These are phyloP conservation scores for Amphimallon solstitiale DNA, from an alignment of 2,888 invertebrate species.

Conservation along the genomic window DNA sequence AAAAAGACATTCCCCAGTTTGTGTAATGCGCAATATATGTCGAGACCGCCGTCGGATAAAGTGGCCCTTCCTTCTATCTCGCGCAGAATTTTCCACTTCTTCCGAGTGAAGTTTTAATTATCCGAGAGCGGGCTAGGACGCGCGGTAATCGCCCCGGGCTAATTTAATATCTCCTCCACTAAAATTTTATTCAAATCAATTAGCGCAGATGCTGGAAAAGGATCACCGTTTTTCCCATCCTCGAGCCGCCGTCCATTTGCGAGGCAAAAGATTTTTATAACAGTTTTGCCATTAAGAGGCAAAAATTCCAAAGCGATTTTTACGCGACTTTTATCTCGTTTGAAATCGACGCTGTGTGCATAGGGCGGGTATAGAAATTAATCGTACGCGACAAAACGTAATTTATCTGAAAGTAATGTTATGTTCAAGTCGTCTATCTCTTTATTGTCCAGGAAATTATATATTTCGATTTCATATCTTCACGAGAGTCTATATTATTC, in stretches of 20 bases:
- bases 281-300: conserved; percentile 16
- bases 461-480: too few relatives aligned
- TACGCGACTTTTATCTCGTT: too few relatives aligned
- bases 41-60: conserved; percentile 14
- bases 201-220: conserved; percentile 23
- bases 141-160: conserved; percentile 29
- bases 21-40: not conserved
- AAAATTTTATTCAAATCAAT: conserved; percentile 34
- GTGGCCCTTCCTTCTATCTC: conserved; percentile 15
- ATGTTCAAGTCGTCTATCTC: too few relatives aligned
- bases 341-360: too few relatives aligned
- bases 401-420: too few relatives aligned
- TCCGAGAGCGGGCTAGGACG: conserved; percentile 5
- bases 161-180: conserved; percentile 32
- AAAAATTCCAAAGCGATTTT: conserved; percentile 6
- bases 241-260: not conserved
- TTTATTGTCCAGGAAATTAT: too few relatives aligned
- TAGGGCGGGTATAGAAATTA: too few relatives aligned
- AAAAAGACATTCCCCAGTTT: not conserved
- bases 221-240: conserved; percentile 15
- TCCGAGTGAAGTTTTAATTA: conserved; percentile 30
- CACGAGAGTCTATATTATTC: too few relatives aligned
- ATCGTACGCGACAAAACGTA: too few relatives aligned
- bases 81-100: conserved; percentile 26
- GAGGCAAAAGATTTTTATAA: conserved; percentile 15